A percentile compares a stretch with the other conserved stretches of the same genome.
Evolutionary conservation across 2,888 invertebrate species (phyloP).

Genomic region (Reticulitermes lucifugus): DNA sequence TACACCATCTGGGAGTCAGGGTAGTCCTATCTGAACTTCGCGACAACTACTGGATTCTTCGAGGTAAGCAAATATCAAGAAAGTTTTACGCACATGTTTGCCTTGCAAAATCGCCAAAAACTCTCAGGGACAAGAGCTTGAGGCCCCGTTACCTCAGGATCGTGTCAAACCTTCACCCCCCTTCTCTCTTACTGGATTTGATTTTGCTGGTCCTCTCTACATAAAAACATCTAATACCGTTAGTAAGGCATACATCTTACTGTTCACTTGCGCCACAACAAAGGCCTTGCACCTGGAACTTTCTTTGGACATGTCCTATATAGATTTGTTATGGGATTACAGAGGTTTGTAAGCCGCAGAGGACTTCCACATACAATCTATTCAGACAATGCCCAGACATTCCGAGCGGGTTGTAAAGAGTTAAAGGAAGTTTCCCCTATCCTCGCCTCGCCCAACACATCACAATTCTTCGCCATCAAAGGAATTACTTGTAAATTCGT

Average conservation of each 20-base stretch:
- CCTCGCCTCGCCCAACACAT: not conserved
- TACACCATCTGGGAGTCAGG: not conserved
- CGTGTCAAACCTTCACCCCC: not conserved
- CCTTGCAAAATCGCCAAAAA: not conserved
- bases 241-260: not conserved
- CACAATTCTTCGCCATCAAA: not conserved
- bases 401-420: not conserved
- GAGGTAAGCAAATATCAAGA: not conserved
- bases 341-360: too few relatives aligned
- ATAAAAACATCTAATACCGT: not conserved
- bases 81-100: not conserved
- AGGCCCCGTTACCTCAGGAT: not conserved
- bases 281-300: slow-evolving; percentile 5
- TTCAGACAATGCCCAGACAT: not conserved
- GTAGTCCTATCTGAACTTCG: not conserved
- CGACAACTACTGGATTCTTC: not conserved
- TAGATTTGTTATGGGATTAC: too few relatives aligned
- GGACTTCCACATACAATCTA: too few relatives aligned
- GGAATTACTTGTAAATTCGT: not conserved
- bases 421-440: not conserved
- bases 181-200: not conserved
- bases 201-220: slow-evolving; percentile 25
- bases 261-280: not conserved
- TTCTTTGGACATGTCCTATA: not conserved
- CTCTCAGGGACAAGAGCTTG: not conserved